These are phyloP conservation scores for Cinclus cinclus DNA, from an alignment of 2,113 vertebrate species.

Conservation along the genomic window DNA sequence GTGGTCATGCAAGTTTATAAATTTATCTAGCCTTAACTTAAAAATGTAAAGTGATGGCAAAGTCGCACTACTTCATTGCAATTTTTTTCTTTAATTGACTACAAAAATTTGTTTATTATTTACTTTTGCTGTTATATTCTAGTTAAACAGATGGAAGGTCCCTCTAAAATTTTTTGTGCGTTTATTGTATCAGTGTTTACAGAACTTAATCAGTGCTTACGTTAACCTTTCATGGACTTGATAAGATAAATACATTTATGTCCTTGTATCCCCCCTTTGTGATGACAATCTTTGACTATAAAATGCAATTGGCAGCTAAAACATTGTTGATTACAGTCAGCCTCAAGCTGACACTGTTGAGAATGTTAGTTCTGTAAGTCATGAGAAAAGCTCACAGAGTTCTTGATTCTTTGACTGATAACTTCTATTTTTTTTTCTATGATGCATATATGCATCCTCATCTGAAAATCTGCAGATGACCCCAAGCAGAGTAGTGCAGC, in stretches of 20 bases:
- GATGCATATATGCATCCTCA: not conserved
- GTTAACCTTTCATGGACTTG: not conserved
- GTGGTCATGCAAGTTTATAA: not conserved
- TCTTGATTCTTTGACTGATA: not conserved
- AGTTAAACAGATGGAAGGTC: not conserved
- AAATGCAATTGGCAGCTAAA: not conserved
- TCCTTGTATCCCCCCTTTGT: not conserved
- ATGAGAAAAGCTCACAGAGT: not conserved
- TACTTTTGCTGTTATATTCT: not conserved
- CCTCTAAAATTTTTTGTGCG: not conserved
- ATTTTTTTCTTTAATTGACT: not conserved
- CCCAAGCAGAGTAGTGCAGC: not conserved
- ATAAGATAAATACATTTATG: not conserved
- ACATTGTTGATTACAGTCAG: not conserved
- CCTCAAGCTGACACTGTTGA: not conserved
- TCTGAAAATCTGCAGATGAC: not conserved
- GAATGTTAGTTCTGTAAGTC: not conserved
- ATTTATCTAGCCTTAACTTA: not conserved
- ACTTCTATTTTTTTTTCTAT: not conserved
- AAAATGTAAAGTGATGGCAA: not conserved
- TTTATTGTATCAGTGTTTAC: not conserved
- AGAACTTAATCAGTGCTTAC: not conserved
- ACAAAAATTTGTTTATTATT: not conserved
- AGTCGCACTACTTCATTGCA: not conserved
- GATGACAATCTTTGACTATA: not conserved